Conservation (phyloP, 2,888 invertebrate species). For the Melieria picta region DNA sequence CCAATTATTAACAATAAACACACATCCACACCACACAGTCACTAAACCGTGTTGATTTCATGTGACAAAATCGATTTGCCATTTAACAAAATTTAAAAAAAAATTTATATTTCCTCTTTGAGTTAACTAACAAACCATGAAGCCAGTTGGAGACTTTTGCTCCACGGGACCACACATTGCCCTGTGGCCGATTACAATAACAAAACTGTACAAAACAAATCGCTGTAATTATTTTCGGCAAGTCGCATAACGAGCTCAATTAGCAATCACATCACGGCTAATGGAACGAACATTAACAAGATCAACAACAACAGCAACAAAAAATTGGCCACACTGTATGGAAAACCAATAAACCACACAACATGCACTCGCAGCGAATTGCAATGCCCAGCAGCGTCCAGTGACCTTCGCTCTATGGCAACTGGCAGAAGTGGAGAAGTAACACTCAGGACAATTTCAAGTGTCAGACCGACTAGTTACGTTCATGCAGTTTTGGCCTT, state of each 20-base stretch:
- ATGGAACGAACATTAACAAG: neutral
- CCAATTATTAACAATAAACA: constrained; percentile 33
- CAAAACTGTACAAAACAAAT: constrained; percentile 48
- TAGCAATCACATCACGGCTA: constrained; percentile 34
- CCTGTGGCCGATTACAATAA: too few relatives aligned
- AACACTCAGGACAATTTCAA: too few relatives aligned
- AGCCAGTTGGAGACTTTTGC: neutral
- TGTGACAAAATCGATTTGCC: constrained; percentile 42
- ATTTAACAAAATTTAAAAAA: constrained; percentile 33
- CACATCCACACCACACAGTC: neutral
- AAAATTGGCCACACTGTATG: too few relatives aligned
- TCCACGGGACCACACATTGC: too few relatives aligned
- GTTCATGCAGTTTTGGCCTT: too few relatives aligned
- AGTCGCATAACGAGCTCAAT: constrained; percentile 55
- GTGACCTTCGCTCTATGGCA: too few relatives aligned
- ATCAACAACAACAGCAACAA: neutral
- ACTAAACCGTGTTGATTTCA: constrained; percentile 33
- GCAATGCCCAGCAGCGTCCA: too few relatives aligned
- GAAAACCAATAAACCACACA: too few relatives aligned
- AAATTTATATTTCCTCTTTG: neutral
- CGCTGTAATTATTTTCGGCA: constrained; percentile 30
- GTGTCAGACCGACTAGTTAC: too few relatives aligned
- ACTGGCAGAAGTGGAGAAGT: too few relatives aligned
- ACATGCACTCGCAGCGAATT: too few relatives aligned
- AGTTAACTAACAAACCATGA: neutral